Percentiles rank a stretch among this genome's conserved stretches.
Conservation (phyloP, 2,113 vertebrate genomes). For the Prolemur simus region DNA sequence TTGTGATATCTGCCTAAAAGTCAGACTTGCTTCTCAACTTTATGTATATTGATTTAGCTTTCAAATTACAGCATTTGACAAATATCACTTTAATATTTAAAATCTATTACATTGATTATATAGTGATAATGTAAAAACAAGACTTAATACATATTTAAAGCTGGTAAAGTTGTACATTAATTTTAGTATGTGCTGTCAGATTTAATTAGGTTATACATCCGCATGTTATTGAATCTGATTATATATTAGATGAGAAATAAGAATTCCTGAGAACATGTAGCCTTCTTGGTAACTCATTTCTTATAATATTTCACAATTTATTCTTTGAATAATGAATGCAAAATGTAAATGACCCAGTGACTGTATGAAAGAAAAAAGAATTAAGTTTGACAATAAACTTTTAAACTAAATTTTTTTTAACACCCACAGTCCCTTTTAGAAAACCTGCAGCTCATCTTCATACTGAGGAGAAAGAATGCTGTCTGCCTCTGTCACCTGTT, state of each 20-base stretch:
- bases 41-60: background rate
- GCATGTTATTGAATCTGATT: conserved; percentile 7
- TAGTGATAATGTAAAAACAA: conserved; percentile 14
- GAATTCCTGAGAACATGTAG: background rate
- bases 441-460: background rate
- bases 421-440: background rate
- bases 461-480: background rate
- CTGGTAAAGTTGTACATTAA: background rate
- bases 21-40: conserved; percentile 1
- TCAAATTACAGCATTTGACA: conserved; percentile 32
- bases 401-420: background rate
- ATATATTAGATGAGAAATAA: conserved; percentile 11
- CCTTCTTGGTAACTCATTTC: conserved; percentile 29
- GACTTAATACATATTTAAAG: conserved; percentile 44
- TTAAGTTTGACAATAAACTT: background rate
- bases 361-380: conserved; percentile 15
- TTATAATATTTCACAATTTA: conserved; percentile 27
- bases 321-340: background rate
- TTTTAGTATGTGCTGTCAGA: conserved; percentile 2
- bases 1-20: background rate
- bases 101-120: conserved; percentile 16
- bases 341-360: background rate
- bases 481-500: background rate
- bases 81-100: conserved; percentile 23
- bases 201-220: conserved; percentile 37